A percentile compares a stretch with the other conserved stretches of the same genome.
phyloP scores from a whole-genome alignment of 2,113 vertebrate genomes.

The Desmodus rotundus region DNA sequence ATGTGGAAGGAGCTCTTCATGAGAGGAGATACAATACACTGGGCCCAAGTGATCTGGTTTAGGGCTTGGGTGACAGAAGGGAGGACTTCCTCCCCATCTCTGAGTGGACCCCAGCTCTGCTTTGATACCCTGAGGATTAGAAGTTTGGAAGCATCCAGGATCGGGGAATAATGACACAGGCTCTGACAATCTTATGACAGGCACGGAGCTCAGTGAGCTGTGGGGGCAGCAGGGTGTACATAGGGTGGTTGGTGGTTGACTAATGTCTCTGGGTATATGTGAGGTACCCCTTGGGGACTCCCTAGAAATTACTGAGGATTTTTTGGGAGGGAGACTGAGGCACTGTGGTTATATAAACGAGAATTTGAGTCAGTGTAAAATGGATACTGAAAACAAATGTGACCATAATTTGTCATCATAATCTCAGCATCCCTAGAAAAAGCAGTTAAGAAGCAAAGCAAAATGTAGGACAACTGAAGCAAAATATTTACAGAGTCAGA shows the following conservation, averaged over 20 bases:
- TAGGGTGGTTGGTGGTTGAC: not conserved
- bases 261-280: not conserved
- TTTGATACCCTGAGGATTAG: not conserved
- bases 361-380: not conserved
- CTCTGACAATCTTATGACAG: not conserved
- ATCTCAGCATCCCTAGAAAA: not conserved
- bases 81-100: not conserved
- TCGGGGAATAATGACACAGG: not conserved
- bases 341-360: not conserved
- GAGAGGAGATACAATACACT: not conserved
- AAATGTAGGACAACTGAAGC: not conserved
- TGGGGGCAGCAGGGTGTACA: not conserved
- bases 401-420: not conserved
- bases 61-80: not conserved
- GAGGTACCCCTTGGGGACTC: not conserved
- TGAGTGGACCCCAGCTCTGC: not conserved
- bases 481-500: not conserved
- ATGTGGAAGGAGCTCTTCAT: not conserved
- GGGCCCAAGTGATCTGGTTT: not conserved
- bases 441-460: constrained; percentile 22
- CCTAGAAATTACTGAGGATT: not conserved
- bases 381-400: not conserved
- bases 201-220: not conserved
- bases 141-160: not conserved
- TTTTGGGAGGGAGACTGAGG: not conserved